Percentiles rank a stretch among this genome's conserved stretches.
Evolutionary conservation across 2,113 vertebrate species (phyloP).

Genomic region (Bagarius yarrelli): DNA sequence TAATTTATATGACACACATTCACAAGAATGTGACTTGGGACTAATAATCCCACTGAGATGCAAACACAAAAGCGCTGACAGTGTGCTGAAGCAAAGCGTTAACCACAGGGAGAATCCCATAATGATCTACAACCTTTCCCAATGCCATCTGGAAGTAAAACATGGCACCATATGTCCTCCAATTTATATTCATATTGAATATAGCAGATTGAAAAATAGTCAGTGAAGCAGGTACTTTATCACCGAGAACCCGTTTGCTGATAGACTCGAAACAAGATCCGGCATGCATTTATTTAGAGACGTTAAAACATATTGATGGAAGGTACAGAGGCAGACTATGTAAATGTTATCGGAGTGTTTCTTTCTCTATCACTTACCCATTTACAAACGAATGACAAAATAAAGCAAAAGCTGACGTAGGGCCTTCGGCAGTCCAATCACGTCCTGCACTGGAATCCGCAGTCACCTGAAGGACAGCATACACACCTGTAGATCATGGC

Average conservation of each 20-base stretch:
- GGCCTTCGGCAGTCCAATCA: neutral
- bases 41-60: constrained; percentile 34
- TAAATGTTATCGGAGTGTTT: constrained; percentile 5
- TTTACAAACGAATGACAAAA: neutral
- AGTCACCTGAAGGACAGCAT: neutral
- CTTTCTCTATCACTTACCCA: neutral
- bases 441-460: neutral
- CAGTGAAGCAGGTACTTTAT: constrained; percentile 39
- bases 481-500: neutral
- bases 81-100: constrained; percentile 21
- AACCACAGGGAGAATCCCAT: constrained; percentile 13
- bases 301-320: neutral
- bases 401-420: neutral
- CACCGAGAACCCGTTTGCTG: constrained; percentile 10
- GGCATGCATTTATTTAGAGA: constrained; percentile 1
- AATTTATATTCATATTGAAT: constrained; percentile 51
- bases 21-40: constrained; percentile 31
- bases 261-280: constrained; percentile 19
- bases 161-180: constrained; percentile 51
- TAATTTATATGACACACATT: constrained; percentile 9
- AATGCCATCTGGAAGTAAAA: constrained; percentile 56
- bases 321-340: neutral
- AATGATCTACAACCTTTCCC: constrained; percentile 53
- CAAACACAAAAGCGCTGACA: constrained; percentile 2
- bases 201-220: constrained; percentile 53